These are phyloP conservation scores for Gorsachius magnificus DNA, from an alignment of 2,797 vertebrate genomes.

Conservation along the genomic window DNA sequence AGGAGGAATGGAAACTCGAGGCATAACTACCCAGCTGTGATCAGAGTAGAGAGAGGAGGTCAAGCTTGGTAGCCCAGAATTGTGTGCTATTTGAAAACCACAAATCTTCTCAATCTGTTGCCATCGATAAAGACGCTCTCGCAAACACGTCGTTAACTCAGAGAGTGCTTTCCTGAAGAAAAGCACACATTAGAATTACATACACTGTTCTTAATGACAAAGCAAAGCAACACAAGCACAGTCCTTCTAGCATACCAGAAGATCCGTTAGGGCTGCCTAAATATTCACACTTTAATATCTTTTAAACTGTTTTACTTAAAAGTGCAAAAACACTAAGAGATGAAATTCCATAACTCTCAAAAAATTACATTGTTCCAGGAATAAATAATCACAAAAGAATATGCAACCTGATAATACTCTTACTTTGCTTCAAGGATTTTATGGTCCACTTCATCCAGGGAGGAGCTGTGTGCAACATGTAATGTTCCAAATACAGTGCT, in stretches of 20 bases:
- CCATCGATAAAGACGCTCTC: slow-evolving; percentile 97
- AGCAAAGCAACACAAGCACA: not conserved
- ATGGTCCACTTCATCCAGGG: slow-evolving; percentile 97
- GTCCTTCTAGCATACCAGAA: not conserved
- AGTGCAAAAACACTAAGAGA: not conserved
- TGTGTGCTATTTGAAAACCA: slow-evolving; percentile 93
- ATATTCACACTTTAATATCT: not conserved
- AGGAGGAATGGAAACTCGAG: slow-evolving; percentile 93
- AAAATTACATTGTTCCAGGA: not conserved
- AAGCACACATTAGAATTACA: not conserved
- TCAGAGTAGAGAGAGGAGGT: slow-evolving; percentile 96
- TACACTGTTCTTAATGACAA: not conserved
- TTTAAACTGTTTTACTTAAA: not conserved
- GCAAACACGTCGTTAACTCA: slow-evolving; percentile 93
- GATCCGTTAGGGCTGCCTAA: not conserved
- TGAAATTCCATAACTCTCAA: not conserved
- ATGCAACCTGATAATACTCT: slow-evolving; percentile 44
- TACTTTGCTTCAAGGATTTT: slow-evolving; percentile 99
- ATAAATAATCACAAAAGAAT: not conserved
- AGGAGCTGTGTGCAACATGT: slow-evolving; percentile 97
- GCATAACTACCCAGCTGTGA: slow-evolving; percentile 99
- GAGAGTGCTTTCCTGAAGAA: slow-evolving; percentile 90
- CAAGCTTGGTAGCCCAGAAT: slow-evolving; percentile 92
- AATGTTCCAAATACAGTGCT: slow-evolving; percentile 94
- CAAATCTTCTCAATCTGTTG: slow-evolving; percentile 98